Base-by-base conservation (phyloP, 2,888 invertebrate genomes). In the Drosophila austrosaltans region DNA sequence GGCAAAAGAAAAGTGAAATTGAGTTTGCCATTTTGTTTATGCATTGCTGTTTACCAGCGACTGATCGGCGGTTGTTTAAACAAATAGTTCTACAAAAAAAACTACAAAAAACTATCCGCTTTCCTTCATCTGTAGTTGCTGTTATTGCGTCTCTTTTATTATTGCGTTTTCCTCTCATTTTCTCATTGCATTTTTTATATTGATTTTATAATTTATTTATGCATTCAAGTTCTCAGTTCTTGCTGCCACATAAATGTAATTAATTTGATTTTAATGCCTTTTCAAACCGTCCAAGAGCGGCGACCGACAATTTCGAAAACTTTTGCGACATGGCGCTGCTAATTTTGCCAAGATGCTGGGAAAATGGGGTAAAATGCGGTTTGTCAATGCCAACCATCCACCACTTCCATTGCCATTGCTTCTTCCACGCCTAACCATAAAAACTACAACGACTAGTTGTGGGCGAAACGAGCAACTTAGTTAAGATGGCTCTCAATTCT, bases 211-310 rank as follows among this genome's bases (percentile, higher is more conserved):
- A 85, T 81, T 87, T 85, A 87, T 85, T 82, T 83, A 87, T 80
- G 82, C 72, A 48, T 80, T 84, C 72, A 48, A 66, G 68, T 64
- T 78, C 44, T 54, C 67, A 67, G 62, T 68, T 57, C 44, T 12
- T 56, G 57, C 57, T 58, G 58, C 65, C 76, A 70, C 69, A 73
- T 67, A 81, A 77, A 69, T 87, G 85, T 85, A 85, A 85, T 85
- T 85, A 85, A 85, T 85, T 85, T 85, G 85, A 87, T 85, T 85
- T 85, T 85, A 85, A 85, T 85, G 85, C 85, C 81, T 73, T 85
- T 81, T 77, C 85, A 81, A 87, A 84, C 78, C 78, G 83, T 63
- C 72, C 66, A 53, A 61, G 75, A 66, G 30, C 53, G 54, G 30
- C 44, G 57, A 60, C 70, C 53, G 62, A 54, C 70, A 67, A 40